Percentiles rank a stretch among this genome's conserved stretches.
These are phyloP conservation scores for Psophia crepitans DNA, from an alignment of 2,113 vertebrate genomes.

Conservation along the genomic window DNA sequence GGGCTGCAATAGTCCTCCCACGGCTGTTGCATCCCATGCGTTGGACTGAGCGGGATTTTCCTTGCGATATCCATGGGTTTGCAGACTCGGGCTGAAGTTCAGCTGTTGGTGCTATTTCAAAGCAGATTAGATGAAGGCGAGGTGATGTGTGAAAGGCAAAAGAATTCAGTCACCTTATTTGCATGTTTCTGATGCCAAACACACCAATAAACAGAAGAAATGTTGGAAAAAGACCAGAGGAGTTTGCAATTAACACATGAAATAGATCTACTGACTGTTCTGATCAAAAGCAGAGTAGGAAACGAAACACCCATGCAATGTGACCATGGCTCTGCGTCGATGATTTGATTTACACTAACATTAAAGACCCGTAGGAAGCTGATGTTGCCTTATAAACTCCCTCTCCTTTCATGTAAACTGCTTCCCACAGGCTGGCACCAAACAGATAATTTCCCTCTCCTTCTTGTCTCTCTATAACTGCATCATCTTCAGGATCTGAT, in stretches of 20 bases:
- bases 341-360: background rate
- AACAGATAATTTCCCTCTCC: slow-evolving; percentile 2
- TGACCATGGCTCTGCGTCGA: background rate
- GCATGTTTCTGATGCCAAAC: background rate
- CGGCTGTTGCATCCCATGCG: fast-evolving
- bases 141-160: fast-evolving
- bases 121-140: background rate
- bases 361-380: background rate
- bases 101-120: background rate
- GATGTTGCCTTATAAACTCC: background rate
- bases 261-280: background rate
- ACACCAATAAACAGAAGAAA: background rate
- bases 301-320: background rate
- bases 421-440: slow-evolving; percentile 15
- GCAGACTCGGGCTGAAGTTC: background rate
- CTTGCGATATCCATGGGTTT: background rate
- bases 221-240: slow-evolving; percentile 15
- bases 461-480: background rate
- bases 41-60: background rate
- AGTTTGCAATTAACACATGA: slow-evolving; percentile 45
- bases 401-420: slow-evolving; percentile 8
- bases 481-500: background rate
- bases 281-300: slow-evolving; percentile 17
- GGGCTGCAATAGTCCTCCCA: background rate
- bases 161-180: background rate